Evolutionary conservation across 2,888 invertebrate genomes (phyloP), one percentile per base, ranked within the genome.

Genomic region (Stenoptilia bipunctidactyla): DNA sequence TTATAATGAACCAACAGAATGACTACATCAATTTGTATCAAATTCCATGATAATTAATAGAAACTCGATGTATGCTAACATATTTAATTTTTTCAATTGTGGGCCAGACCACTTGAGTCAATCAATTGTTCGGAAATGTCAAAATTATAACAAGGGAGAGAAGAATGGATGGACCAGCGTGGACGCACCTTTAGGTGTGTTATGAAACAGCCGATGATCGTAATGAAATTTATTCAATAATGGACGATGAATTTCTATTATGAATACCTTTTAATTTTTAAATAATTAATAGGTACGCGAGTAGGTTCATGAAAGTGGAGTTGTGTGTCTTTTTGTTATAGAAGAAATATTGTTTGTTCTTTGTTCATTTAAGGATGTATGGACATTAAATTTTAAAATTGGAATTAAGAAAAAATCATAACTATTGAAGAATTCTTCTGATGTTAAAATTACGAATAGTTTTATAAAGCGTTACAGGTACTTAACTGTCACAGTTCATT

Each of bases 21-120:
- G 36, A 9, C 36, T 14, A 35, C 42, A 45, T 47, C 49, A 48
- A 46, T 53, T 50, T 45, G 51, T 53, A 55, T 56, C 51, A 42
- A 45, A 50, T 56, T 58, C 47, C 54, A 36, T 45, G 40, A 45
- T 53, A 55, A 56, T 58, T 52, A 56, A 51, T 51, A 48, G 48
- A 52, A 47, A 47, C 45, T 44, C 42, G 13, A 14, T 34, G 14
- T 40, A 27, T 41, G 41, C 35, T 45, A 46, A 48, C 44, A 42
- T 45, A 47, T 47, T 46, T 46, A 48, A 48, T 48, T 45, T 46
- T 41, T 40, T 37, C 35, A 34, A 20, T 33, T 15, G 37, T 1
- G 30, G 27, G 14, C 34, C 12, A 30, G 13, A 12, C 30, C 30
- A 30, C 30, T 30, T 12, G 30, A 30, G 30, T 30, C 30, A 30